These are phyloP conservation scores for Agonopterix arenella DNA, from an alignment of 2,888 invertebrate species.

Conservation along the genomic window DNA sequence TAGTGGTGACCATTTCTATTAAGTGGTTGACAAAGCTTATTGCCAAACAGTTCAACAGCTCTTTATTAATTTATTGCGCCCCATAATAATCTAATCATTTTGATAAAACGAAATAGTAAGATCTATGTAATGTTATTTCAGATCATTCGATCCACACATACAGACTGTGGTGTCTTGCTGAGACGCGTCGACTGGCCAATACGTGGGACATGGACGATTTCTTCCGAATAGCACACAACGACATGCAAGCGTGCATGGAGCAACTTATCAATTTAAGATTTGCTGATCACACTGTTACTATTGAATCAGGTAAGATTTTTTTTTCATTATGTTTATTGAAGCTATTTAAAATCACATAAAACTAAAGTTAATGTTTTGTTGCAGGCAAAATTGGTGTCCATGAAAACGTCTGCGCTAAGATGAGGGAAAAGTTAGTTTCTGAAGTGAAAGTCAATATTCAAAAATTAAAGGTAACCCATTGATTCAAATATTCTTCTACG, in stretches of 20 bases:
- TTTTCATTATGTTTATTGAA: too few species aligned
- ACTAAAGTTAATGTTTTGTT: background rate
- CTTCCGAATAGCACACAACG: constrained; percentile 81
- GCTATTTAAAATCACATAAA: constrained; percentile 4
- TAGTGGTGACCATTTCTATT: too few species aligned
- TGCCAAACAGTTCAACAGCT: too few species aligned
- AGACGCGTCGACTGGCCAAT: constrained; percentile 83
- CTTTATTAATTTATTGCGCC: too few species aligned
- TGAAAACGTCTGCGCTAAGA: constrained; percentile 87
- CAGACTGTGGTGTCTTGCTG: constrained; percentile 85
- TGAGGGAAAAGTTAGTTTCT: constrained; percentile 87
- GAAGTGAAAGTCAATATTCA: constrained; percentile 86
- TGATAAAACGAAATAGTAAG: too few species aligned
- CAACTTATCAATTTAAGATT: constrained; percentile 76
- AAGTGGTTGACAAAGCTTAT: too few species aligned
- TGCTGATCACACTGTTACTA: constrained; percentile 77
- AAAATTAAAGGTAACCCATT: constrained; percentile 81
- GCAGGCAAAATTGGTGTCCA: constrained; percentile 82
- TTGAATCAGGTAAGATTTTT: constrained; percentile 58
- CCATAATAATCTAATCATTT: too few species aligned
- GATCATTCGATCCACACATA: constrained; percentile 89
- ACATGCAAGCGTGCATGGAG: constrained; percentile 79
- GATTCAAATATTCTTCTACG: too few species aligned
- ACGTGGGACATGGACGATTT: constrained; percentile 86
- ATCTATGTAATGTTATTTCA: too few species aligned